Evolutionary conservation across 1,140 invertebrate species (phyloP), one percentile per base, ranked within the genome.

Genomic region (Pantala flavescens): DNA sequence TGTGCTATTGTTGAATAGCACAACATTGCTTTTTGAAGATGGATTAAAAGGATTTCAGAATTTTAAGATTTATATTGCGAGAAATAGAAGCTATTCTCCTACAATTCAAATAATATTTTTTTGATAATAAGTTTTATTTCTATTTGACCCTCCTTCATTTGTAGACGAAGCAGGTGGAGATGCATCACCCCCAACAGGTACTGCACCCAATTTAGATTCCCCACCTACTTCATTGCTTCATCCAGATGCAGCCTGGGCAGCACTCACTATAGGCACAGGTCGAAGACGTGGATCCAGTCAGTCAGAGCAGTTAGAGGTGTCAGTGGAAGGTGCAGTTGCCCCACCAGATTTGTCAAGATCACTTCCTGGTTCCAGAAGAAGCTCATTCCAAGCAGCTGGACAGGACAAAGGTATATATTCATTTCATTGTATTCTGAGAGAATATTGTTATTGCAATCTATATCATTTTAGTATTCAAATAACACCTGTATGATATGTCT

Each of bases 291-390:
- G 93, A 24, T 93, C 92, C 14, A 93, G 91, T 36, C 92, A 94
- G 79, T 93, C 92, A 0, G 92, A 94, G 79, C 91, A 91, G 72
- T 84, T 93, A 23, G 92, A 94, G 81, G 89, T 92, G 24, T 19
- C 49, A 21, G 49, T 1, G 5, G 92, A 95, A 80, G 90, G 92
- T 0, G 94, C 94, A 80, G 91, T 94, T 82, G 85, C 94, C 21
- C 90, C 87, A 73, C 91, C 92, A 81, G 92, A 94, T 83, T 94
- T 93, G 81, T 93, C 92, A 21, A 87, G 91, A 78, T 94, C 92
- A 19, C 83, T 94, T 78, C 93, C 93, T 0, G 92, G 92, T 10
- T 93, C 91, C 23, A 85, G 93, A 76, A 86, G 92, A 70, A 93
- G 91, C 23, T 93, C 91, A 42, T 94, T 95, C 80, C 92, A 93